Evolutionary conservation across 1,140 invertebrate genomes (phyloP).

Genomic region (Belonocnema kinseyi): DNA sequence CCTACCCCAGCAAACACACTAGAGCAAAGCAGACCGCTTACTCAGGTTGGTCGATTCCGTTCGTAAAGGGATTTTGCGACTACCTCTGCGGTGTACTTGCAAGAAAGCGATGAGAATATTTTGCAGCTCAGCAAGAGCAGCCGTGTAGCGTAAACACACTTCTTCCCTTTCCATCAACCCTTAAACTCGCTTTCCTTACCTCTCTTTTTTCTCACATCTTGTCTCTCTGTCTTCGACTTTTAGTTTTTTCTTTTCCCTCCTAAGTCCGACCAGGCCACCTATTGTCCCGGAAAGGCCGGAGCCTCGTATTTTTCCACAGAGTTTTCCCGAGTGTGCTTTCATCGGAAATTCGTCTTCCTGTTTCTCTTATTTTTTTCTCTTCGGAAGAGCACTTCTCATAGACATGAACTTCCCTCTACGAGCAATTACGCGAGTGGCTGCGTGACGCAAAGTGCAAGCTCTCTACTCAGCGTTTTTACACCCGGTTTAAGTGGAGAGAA

Average conservation of each 20-base stretch:
- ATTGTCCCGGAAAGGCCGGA: slow-evolving; percentile 49
- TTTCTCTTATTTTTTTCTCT: slow-evolving; percentile 37
- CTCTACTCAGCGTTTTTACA: slow-evolving; percentile 19
- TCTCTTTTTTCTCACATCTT: slow-evolving; percentile 10
- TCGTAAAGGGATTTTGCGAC: slow-evolving; percentile 52
- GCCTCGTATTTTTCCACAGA: slow-evolving; percentile 40
- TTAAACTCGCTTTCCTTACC: background rate
- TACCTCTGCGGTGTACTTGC: slow-evolving; percentile 40
- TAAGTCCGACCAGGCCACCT: slow-evolving; percentile 46
- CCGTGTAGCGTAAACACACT: slow-evolving; percentile 48
- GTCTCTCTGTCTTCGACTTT: slow-evolving; percentile 16
- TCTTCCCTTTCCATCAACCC: slow-evolving; percentile 26
- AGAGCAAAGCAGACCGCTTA: background rate
- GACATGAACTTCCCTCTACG: slow-evolving; percentile 10
- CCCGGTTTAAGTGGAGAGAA: background rate
- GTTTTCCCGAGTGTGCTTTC: slow-evolving; percentile 14
- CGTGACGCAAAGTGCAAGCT: slow-evolving; percentile 20
- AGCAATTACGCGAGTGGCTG: slow-evolving; percentile 22
- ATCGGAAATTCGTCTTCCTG: slow-evolving; percentile 32
- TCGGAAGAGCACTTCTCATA: background rate
- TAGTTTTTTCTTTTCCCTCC: slow-evolving; percentile 30
- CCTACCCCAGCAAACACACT: background rate
- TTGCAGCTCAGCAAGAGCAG: slow-evolving; percentile 38
- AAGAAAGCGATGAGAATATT: slow-evolving; percentile 40
- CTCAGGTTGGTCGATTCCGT: slow-evolving; percentile 1